Evolutionary conservation across 2,113 vertebrate genomes (phyloP).

Genomic region (Gadus chalcogrammus): DNA sequence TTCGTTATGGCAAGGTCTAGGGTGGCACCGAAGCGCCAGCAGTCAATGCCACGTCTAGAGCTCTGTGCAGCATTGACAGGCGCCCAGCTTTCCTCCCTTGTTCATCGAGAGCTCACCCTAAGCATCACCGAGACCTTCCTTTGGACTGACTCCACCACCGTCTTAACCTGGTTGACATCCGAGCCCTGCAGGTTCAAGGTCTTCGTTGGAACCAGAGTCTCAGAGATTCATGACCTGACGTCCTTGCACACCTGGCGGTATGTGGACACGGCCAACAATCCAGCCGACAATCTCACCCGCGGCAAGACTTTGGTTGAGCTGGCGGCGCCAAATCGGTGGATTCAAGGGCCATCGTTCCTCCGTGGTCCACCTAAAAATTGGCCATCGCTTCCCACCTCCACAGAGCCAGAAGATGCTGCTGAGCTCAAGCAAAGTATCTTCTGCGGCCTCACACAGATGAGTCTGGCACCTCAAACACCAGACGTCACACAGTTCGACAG

Average conservation of each 20-base stretch:
- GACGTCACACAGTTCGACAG: not conserved
- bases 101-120: not conserved
- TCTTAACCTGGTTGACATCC: no score
- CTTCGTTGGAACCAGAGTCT: no score
- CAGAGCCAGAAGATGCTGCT: not conserved
- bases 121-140: not conserved
- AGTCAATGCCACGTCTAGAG: no score
- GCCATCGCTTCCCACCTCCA: not conserved
- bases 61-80: not conserved
- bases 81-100: not conserved
- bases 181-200: no score
- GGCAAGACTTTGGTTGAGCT: slow-evolving; percentile 7
- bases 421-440: not conserved
- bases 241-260: slow-evolving; percentile 1
- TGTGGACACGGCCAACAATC: slow-evolving; percentile 11
- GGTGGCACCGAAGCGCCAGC: not conserved
- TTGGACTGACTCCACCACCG: no score
- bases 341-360: not conserved
- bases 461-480: not conserved
- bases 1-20: not conserved
- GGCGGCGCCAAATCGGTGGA: not conserved
- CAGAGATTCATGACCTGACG: no score
- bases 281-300: slow-evolving; percentile 22
- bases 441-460: not conserved
- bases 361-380: not conserved